Conservation (phyloP, 2,797 vertebrate species). For the Melanotaenia pygmaea region DNA sequence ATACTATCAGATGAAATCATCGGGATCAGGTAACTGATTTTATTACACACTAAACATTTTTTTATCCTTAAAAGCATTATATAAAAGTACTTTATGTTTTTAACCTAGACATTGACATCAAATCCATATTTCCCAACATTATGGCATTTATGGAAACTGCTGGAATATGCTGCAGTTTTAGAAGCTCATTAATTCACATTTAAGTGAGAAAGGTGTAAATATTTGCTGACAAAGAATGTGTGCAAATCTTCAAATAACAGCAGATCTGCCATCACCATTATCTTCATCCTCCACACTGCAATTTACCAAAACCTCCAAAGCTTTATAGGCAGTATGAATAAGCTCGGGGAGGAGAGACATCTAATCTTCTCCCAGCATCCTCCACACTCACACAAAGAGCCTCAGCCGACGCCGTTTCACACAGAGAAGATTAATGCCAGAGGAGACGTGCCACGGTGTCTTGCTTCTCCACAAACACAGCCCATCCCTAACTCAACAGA, state of each 20-base stretch:
- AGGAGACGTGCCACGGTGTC: conserved; percentile 10
- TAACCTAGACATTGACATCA: neutral
- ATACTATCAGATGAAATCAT: too few relatives aligned
- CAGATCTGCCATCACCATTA: conserved; percentile 30
- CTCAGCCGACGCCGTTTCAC: conserved; percentile 32
- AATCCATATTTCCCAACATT: neutral
- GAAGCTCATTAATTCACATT: neutral
- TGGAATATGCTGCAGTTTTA: neutral
- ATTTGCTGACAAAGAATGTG: neutral
- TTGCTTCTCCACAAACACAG: conserved; percentile 13
- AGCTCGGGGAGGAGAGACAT: conserved; percentile 27
- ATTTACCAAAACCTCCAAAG: conserved; percentile 39
- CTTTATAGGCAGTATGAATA: conserved; percentile 37
- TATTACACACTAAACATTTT: too few relatives aligned
- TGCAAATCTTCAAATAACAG: conserved; percentile 10
- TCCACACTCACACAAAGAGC: neutral
- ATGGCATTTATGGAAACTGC: neutral
- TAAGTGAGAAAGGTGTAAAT: neutral
- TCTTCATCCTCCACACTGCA: conserved; percentile 44
- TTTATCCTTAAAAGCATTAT: too few relatives aligned
- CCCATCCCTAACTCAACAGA: neutral
- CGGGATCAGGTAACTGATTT: too few relatives aligned
- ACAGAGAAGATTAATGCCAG: conserved; percentile 39
- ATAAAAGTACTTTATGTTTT: too few relatives aligned
- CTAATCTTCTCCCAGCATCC: conserved; percentile 27